Conservation (phyloP, 1,140 invertebrate species). For the Pachyrhynchus sulphureomaculatus region DNA sequence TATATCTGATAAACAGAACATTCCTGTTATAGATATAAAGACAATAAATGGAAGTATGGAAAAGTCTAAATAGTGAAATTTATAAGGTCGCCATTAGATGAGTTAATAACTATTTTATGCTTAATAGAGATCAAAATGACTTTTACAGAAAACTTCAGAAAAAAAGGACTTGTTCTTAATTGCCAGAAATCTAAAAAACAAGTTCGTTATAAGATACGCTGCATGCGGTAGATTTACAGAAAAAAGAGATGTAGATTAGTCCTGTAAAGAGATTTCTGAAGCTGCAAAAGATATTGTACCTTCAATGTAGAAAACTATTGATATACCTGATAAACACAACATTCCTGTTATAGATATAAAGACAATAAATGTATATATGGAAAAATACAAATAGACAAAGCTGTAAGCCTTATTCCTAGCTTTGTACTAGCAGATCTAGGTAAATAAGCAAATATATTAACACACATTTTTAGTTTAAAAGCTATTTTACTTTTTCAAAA, state of each 20-base stretch:
- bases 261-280: too few relatives aligned
- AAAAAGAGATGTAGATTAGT: too few relatives aligned
- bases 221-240: slow-evolving; percentile 82
- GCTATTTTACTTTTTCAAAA: too few relatives aligned
- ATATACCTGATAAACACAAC: slow-evolving; percentile 16
- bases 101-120: neutral
- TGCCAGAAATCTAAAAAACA: too few relatives aligned
- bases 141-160: too few relatives aligned
- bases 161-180: too few relatives aligned
- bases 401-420: slow-evolving; percentile 72
- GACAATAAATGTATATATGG: slow-evolving; percentile 34
- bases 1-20: slow-evolving; percentile 16
- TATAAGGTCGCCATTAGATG: slow-evolving; percentile 33
- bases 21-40: slow-evolving; percentile 23
- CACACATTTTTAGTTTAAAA: too few relatives aligned
- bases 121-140: too few relatives aligned
- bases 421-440: slow-evolving; percentile 84
- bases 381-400: slow-evolving; percentile 53
- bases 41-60: slow-evolving; percentile 41
- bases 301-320: too few relatives aligned
- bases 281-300: too few relatives aligned
- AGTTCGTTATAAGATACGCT: too few relatives aligned
- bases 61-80: slow-evolving; percentile 52
- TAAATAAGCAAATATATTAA: slow-evolving; percentile 8
- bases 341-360: slow-evolving; percentile 24